A percentile compares a stretch with the other conserved stretches of the same genome.
phyloP scores from a whole-genome alignment of 1,140 invertebrate genomes.

The Drosophila rufa region DNA sequence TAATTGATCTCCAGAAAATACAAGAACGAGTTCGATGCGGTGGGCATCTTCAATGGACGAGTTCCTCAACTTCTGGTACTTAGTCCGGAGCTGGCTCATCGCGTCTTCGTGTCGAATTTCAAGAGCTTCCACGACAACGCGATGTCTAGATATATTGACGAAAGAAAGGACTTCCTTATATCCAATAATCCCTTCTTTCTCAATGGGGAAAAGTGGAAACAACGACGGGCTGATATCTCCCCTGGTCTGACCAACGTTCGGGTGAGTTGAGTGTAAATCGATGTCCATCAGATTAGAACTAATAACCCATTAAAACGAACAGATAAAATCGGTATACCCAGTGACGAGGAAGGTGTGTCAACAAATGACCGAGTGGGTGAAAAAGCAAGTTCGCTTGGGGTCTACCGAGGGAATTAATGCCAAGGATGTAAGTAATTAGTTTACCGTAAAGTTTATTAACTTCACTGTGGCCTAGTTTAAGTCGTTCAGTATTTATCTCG shows the following conservation, averaged over 20 bases:
- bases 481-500: no score
- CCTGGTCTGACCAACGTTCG: conserved; percentile 86
- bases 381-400: conserved; percentile 45
- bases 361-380: conserved; percentile 57
- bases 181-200: conserved; percentile 85
- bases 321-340: conserved; percentile 76
- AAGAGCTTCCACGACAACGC: conserved; percentile 85
- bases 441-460: no score
- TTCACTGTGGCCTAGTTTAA: no score
- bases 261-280: conserved; percentile 26
- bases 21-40: conserved; percentile 62
- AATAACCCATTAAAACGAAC: not conserved
- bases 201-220: conserved; percentile 86
- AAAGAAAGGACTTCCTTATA: conserved; percentile 85
- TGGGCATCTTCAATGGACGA: conserved; percentile 66
- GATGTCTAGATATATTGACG: conserved; percentile 53
- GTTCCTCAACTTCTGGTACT: conserved; percentile 84
- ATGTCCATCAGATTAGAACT: not conserved
- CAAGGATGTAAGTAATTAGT: conserved; percentile 55
- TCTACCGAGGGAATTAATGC: conserved; percentile 52
- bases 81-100: conserved; percentile 85
- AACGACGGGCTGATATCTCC: conserved; percentile 86
- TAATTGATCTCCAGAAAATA: conserved; percentile 29
- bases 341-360: conserved; percentile 67
- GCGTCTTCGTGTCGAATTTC: conserved; percentile 86